A percentile compares a stretch with the other conserved stretches of the same genome.
Conservation (phyloP, 2,797 vertebrate species). For the Huso huso region DNA sequence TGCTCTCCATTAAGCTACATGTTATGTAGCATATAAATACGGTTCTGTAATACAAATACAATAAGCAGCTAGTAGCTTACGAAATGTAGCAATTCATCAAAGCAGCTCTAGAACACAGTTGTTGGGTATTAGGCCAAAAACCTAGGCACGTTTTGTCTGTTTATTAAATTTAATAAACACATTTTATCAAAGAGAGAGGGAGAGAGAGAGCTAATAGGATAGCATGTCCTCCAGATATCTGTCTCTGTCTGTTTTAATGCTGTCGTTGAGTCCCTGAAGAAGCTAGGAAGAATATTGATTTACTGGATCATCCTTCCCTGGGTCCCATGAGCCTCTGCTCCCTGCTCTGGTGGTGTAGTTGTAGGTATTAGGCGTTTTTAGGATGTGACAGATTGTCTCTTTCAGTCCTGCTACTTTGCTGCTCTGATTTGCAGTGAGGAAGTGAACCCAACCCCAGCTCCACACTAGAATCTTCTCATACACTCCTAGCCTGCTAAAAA, state of each 20-base stretch:
- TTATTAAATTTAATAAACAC: too few relatives aligned
- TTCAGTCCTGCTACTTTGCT: slow-evolving; percentile 7
- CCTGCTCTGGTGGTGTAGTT: slow-evolving; percentile 5
- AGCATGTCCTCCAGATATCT: neutral
- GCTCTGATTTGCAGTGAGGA: slow-evolving; percentile 12
- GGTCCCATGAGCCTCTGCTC: slow-evolving; percentile 15
- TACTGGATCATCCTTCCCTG: slow-evolving; percentile 5
- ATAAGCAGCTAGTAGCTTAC: too few relatives aligned
- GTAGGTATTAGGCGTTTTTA: slow-evolving; percentile 8
- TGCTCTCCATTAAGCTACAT: too few relatives aligned
- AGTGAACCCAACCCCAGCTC: slow-evolving; percentile 22
- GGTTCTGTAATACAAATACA: too few relatives aligned
- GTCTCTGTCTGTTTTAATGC: slow-evolving; percentile 1
- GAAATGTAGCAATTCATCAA: too few relatives aligned
- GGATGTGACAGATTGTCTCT: slow-evolving; percentile 17
- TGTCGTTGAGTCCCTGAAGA: slow-evolving; percentile 7
- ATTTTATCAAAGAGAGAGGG: too few relatives aligned
- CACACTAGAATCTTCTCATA: slow-evolving; percentile 23
- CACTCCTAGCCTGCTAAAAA: slow-evolving; percentile 32
- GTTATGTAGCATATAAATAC: too few relatives aligned
- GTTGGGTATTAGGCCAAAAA: too few relatives aligned
- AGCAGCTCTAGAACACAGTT: too few relatives aligned
- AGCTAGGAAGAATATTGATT: slow-evolving; percentile 11
- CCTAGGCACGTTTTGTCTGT: too few relatives aligned
- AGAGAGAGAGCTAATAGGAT: neutral